A percentile compares a stretch with the other conserved stretches of the same genome.
Conservation (phyloP, 1,140 invertebrate species). For the Liolophura sinensis region DNA sequence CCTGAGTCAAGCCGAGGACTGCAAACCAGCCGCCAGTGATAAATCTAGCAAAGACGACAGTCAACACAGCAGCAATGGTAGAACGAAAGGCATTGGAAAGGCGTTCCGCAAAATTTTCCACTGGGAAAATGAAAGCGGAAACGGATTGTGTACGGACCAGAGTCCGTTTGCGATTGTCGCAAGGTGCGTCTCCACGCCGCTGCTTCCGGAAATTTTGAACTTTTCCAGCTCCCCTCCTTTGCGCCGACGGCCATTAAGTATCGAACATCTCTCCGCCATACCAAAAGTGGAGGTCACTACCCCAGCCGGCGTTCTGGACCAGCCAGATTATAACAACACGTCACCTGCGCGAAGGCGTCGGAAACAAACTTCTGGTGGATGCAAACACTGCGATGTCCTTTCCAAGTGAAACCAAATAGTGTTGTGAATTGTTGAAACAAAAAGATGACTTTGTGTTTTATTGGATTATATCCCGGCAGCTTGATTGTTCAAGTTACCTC, state of each 20-base stretch:
- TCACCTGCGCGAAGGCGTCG: too few relatives aligned
- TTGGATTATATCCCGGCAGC: too few relatives aligned
- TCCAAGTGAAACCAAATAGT: too few relatives aligned
- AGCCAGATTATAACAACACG: too few relatives aligned
- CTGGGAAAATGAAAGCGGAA: slow-evolving; percentile 12
- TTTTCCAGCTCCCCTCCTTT: slow-evolving; percentile 11
- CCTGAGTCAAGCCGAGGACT: slow-evolving; percentile 32
- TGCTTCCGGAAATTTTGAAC: slow-evolving; percentile 35
- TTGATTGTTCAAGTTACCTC: too few relatives aligned
- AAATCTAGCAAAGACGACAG: slow-evolving; percentile 16
- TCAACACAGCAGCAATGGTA: slow-evolving; percentile 23
- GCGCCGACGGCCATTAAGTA: slow-evolving; percentile 30
- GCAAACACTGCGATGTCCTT: too few relatives aligned
- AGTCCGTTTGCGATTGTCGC: slow-evolving; percentile 46
- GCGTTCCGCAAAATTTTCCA: slow-evolving; percentile 42
- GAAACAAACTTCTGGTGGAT: too few relatives aligned
- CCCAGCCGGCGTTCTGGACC: slow-evolving; percentile 10
- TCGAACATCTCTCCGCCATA: slow-evolving; percentile 28
- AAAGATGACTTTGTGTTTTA: too few relatives aligned
- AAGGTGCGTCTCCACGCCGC: slow-evolving; percentile 44
- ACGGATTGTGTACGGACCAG: slow-evolving; percentile 10
- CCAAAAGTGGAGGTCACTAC: slow-evolving; percentile 42
- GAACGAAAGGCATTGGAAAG: slow-evolving; percentile 32
- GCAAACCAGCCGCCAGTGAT: slow-evolving; percentile 16
- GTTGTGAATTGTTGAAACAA: too few relatives aligned